Conservation (phyloP, 92 coral and sea anemone species). For the Montipora capitata region DNA sequence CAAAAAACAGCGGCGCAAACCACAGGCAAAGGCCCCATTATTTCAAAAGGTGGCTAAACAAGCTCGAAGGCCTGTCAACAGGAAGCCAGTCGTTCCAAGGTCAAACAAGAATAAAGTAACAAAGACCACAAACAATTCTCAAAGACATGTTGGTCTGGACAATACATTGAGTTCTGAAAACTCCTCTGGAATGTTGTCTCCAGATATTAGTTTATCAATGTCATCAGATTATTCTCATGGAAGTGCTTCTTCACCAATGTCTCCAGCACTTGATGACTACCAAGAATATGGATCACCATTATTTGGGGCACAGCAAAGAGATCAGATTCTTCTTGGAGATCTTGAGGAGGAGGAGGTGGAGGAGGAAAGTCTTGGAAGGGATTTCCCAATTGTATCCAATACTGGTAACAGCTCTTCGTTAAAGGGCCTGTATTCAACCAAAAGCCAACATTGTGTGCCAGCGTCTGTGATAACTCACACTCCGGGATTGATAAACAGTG, state of each 20-base stretch:
- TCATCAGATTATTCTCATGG: conserved; percentile 88
- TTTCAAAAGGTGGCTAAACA: conserved; percentile 72
- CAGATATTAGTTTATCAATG: conserved; percentile 71
- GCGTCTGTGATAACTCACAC: conserved; percentile 84
- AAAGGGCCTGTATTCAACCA: conserved; percentile 70
- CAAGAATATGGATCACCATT: conserved; percentile 83
- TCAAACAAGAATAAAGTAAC: conserved; percentile 73
- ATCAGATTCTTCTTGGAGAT: conserved; percentile 74
- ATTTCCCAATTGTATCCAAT: conserved; percentile 62
- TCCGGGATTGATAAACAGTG: conserved; percentile 36
- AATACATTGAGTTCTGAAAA: conserved; percentile 82
- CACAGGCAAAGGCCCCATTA: conserved; percentile 85
- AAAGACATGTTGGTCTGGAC: conserved; percentile 63
- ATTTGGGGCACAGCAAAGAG: conserved; percentile 86
- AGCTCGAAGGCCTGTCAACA: conserved; percentile 67
- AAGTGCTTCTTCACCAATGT: conserved; percentile 78
- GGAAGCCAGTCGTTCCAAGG: conserved; percentile 79
- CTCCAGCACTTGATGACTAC: conserved; percentile 82
- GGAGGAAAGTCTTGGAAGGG: conserved; percentile 64
- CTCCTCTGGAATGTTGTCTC: conserved; percentile 82
- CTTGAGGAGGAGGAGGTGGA: conserved; percentile 75
- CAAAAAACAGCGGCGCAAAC: conserved; percentile 93
- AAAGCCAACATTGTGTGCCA: conserved; percentile 67
- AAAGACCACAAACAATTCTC: conserved; percentile 64
- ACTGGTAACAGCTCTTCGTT: conserved; percentile 63